Evolutionary conservation across 2,113 vertebrate genomes (phyloP).

Genomic region (Pteronura brasiliensis): DNA sequence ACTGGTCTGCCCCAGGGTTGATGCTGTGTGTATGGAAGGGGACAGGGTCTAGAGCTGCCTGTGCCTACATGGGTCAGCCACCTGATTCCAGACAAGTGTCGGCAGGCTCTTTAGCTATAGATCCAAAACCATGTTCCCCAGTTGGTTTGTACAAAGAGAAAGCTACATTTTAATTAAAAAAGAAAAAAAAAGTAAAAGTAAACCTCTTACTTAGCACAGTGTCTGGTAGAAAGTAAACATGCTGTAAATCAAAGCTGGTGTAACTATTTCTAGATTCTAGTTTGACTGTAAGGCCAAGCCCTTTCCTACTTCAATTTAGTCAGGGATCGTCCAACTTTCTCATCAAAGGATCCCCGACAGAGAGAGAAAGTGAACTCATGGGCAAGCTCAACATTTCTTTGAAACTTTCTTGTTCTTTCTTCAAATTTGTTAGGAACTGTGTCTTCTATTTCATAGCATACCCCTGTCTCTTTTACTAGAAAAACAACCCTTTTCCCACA

Average conservation of each 20-base stretch:
- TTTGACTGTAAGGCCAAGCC: background rate
- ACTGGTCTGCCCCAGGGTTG: background rate
- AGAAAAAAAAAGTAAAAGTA: background rate
- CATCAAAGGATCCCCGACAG: background rate
- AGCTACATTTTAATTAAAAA: background rate
- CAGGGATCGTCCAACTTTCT: background rate
- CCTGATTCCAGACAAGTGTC: background rate
- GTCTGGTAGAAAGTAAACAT: background rate
- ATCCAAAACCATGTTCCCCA: background rate
- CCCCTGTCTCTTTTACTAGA: background rate
- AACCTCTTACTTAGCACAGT: background rate
- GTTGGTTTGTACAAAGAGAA: background rate
- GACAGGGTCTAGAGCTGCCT: background rate
- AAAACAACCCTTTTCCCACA: background rate
- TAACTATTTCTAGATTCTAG: constrained; percentile 5
- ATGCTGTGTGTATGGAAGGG: too few species aligned
- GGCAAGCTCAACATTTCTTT: background rate
- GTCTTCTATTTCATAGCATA: background rate
- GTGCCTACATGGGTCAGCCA: too few species aligned
- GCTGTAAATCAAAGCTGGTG: background rate
- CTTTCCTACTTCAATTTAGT: background rate
- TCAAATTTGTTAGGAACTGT: background rate
- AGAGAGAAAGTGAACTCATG: background rate
- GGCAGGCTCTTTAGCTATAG: background rate
- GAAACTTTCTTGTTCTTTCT: background rate